Evolutionary conservation across 2,888 invertebrate species (phyloP), one percentile per base, ranked within the genome.

Genomic region (Argyresthia albistria): DNA sequence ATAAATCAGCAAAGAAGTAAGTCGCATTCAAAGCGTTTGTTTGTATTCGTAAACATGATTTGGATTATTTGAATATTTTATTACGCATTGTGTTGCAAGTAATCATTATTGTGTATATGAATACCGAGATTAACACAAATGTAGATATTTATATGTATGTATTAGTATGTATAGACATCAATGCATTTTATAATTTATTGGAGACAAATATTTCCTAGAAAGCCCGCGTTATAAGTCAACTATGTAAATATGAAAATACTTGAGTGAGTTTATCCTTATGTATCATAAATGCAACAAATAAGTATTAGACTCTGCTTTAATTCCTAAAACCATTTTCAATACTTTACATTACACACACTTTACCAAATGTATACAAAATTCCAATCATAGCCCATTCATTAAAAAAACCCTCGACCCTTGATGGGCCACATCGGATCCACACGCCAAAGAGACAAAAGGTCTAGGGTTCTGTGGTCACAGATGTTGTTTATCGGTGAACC

Each of bases 401-500:
- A 12, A 45, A 45, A 45, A 45, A 14, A 25, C 12, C 48, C n/a
- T 12, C 12, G 15, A 37, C 36, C 37, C 37, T 14, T 14, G 12
- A 14, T 25, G 46, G 48, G 36, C 37, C 11, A 48, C 14, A 48
- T 35, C 35, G 37, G 48, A 15, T 37, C 15, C 37, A 37, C 25
- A 25, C 25, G 25, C 25, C 6, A 25, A 25, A 25, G 25, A 25
- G 25, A 37, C 48, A 25, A 50, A 42, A 42, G 50, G 16, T 50
- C 39, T 50, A n/a, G 50, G 50, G 50, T 50, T 25, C 35, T 42
- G 42, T 14, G 50, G 50, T 70, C 82, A 69, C 82, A 83, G 83
- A 84, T 84, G 84, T 78, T 79, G 80, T 78, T 82, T 80, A 82
- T 81, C 72, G 77, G 66, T 58, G 54, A 25, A 43, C 45, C 43